Percentiles rank a stretch among this genome's conserved stretches.
phyloP scores from a whole-genome alignment of 2,113 vertebrate species.

The Lepidothrix coronata region DNA sequence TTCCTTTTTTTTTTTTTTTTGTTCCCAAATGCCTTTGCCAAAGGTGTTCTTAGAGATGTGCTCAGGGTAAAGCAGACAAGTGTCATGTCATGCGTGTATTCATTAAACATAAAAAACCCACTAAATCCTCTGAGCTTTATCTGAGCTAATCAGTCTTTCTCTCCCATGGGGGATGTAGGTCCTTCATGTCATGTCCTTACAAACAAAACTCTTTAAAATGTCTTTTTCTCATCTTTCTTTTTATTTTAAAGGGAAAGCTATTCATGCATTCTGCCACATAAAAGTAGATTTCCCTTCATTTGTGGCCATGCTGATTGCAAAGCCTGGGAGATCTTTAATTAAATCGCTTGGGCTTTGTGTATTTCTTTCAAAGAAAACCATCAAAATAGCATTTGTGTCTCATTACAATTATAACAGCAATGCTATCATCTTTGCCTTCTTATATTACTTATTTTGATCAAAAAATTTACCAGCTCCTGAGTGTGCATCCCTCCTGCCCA shows the following conservation, averaged over 20 bases:
- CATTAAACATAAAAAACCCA: not conserved
- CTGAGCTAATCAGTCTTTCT: not conserved
- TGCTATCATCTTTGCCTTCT: not conserved
- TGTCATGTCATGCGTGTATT: not conserved
- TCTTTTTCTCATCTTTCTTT: not conserved
- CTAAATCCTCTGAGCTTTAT: not conserved
- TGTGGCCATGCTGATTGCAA: constrained; percentile 72
- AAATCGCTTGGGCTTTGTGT: constrained; percentile 43
- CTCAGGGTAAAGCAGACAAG: not conserved
- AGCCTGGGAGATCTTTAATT: constrained; percentile 73
- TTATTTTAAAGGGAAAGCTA: not conserved
- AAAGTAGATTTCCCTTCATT: constrained; percentile 53
- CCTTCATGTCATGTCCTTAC: not conserved
- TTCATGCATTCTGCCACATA: constrained; percentile 51
- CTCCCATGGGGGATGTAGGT: not conserved
- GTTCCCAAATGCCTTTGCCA: not conserved
- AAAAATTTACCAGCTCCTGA: not conserved
- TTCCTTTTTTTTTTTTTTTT: not conserved
- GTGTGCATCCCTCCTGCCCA: not conserved
- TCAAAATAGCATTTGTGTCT: constrained; percentile 74
- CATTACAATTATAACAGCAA: constrained; percentile 43
- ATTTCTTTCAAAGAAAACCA: constrained; percentile 72
- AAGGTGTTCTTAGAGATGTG: not conserved
- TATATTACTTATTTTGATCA: not conserved
- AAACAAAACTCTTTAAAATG: not conserved